Evolutionary conservation across 2,888 invertebrate species (phyloP), one percentile per base, ranked within the genome.

Genomic region (Thecocarcelia acutangulata): DNA sequence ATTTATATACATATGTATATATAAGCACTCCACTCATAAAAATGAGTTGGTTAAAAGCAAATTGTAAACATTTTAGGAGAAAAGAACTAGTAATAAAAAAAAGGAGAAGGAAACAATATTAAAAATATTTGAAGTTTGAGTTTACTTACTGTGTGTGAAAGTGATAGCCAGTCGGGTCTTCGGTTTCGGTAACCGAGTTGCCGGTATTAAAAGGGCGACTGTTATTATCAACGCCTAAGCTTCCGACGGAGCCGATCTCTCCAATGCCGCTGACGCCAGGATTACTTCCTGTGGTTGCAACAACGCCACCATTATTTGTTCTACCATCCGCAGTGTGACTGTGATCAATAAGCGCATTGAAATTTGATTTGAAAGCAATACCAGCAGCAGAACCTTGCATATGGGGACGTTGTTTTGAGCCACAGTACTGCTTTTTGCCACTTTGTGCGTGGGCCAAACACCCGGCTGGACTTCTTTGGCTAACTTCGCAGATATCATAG

Each of bases 401-500:
- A 17, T 52, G 78, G 37, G 58, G 40, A 1, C 66, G 59, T 59
- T 79, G 72, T 56, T 73, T 79, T 46, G 46, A 58, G 44, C 59
- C 46, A 59, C 58, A 72, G 24, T 61, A 37, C 11, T 66, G 66
- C 44, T 68, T 75, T 46, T 12, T 66, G 11, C 44, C 42, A 72
- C 63, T 70, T 1, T 81, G n/a, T 9, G 52, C 44, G 37, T 72
- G 56, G 21, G 28, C 61, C 12, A 46, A 50, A 68, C 21, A 73
- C 59, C 78, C 66, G 76, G 74, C 78, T 48, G 33, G 44, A 83
- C 77, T 77, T 56, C 75, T 84, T 80, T 81, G 84, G 76, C 76
- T 84, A 28, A 63, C 83, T 81, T 83, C 84, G 64, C 80, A 85
- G 66, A 84, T 85, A 78, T 85, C 80, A 73, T 85, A 84, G 66